Conservation (phyloP, 2,797 vertebrate genomes). For the Pangasius macronema region DNA sequence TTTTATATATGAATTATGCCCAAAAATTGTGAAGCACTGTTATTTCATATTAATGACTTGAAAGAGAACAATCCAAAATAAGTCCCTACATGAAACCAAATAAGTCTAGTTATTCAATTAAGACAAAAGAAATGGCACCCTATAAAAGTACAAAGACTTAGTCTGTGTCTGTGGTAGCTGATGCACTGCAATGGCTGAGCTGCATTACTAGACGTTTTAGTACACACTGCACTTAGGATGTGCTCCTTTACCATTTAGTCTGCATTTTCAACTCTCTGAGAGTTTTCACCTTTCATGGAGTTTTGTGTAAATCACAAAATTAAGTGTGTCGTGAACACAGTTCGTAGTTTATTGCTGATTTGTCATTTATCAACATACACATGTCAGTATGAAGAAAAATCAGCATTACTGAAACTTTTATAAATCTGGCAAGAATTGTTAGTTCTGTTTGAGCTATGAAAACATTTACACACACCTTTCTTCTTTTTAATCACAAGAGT, state of each 20-base stretch:
- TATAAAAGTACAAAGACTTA: not conserved
- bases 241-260: not conserved
- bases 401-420: not conserved
- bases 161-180: not conserved
- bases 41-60: not conserved
- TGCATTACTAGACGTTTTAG: not conserved
- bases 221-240: not conserved
- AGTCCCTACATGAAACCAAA: not conserved
- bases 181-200: not conserved
- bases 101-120: not conserved
- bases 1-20: not conserved
- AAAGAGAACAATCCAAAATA: not conserved
- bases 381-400: not conserved
- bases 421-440: not conserved
- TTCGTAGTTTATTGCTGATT: not conserved
- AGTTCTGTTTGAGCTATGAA: too few relatives aligned
- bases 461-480: not conserved
- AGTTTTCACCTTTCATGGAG: not conserved
- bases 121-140: not conserved
- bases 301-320: not conserved
- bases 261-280: not conserved
- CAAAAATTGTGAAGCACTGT: not conserved
- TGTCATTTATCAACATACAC: not conserved
- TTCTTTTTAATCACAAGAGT: not conserved
- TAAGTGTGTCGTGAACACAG: not conserved